Evolutionary conservation across 2,888 invertebrate species (phyloP), one percentile per base, ranked within the genome.

Genomic region (Leucophenga montana): DNA sequence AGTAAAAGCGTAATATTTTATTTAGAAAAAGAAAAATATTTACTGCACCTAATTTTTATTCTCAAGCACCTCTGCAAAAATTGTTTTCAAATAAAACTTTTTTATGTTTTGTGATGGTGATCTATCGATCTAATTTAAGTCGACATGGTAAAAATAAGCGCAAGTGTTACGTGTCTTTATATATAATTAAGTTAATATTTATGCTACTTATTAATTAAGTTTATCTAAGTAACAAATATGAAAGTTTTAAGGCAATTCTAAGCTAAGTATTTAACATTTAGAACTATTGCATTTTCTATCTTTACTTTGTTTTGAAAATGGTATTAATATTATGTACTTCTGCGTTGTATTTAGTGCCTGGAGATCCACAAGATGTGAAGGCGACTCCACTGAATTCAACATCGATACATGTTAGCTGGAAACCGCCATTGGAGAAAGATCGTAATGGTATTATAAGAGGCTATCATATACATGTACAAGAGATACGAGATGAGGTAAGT

Each of bases 371-470:
- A 89, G 95, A 96, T 85, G 97, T 99, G 75, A 94, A 94, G 89
- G 95, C 95, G 56, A 92, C 92, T 73, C 92, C 96, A 22, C 91
- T 98, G 87, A 99, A 98, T 91, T 98, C 99, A 0, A 98, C 98
- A n/a, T 93, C 97, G 48, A 94, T 99, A 78, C 94, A 94, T 88
- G 97, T 99, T 66, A 93, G 94, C 73, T 99, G 99, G 99, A 95
- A 96, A 85, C 95, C 97, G 8, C 99, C 99, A 0, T 91, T 92
- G 72, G 94, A 95, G 79, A 95, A 95, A 85, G 97, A 98, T 83
- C 93, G 95, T 75, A 97, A 98, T 87, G 98, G 98, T 61, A 94
- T 98, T 77, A 97, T 99, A 78, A 92, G 97, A 72, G 98, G 98
- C 31, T 99, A 98, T 90, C 98, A 98, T 88, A 95, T 99, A 69